Base-by-base conservation (phyloP, 2,113 vertebrate genomes). In the Limnothrissa miodon region DNA sequence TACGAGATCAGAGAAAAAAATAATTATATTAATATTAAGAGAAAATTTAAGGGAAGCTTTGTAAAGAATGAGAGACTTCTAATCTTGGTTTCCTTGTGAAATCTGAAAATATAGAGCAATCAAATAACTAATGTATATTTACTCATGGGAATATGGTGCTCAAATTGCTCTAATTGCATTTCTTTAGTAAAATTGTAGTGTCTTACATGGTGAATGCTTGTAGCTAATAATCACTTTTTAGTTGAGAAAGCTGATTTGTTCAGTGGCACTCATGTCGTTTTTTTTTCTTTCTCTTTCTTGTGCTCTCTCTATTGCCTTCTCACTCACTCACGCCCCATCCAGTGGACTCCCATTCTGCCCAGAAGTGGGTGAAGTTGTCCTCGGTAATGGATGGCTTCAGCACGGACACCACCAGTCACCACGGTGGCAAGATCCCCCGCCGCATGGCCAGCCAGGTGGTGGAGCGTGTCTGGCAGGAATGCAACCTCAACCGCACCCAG, bases 381-480 rank as follows among this genome's bases (percentile, higher is more conserved):
- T 96, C 96, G n/a, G 95, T 95, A 59, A 94, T 95, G 1, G 97
- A 99, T 51, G 94, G 93, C 84, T 98, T 98, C 90, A 97, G 91
- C 85, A 93, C 94, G 45, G 97, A 99, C 92, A 97, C 94, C 92
- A 97, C 95, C 82, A 98, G 96, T 88, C 97, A 97, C 90, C 98
- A 99, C 2, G 97, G 98, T 85, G 98, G 97, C 79, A 97, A 97
- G 91, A 95, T 99, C 90, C 98, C 98, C 48, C 96, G 96, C 48
- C 96, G 96, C 87, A 88, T 98, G 70, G 96, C 98, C 90, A 96
- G 95, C 89, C 97, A 97, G 80, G 96, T 97, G 91, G 96, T 98
- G 91, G 97, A 99, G 92, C 94, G 95, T 90, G 98, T 99, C 81
- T 99, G 98, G 98, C 98, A 99, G 92, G 98, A 99, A 94, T 99